A percentile compares a stretch with the other conserved stretches of the same genome.
Conservation (phyloP, 2,113 vertebrate genomes). For the Bos javanicus region DNA sequence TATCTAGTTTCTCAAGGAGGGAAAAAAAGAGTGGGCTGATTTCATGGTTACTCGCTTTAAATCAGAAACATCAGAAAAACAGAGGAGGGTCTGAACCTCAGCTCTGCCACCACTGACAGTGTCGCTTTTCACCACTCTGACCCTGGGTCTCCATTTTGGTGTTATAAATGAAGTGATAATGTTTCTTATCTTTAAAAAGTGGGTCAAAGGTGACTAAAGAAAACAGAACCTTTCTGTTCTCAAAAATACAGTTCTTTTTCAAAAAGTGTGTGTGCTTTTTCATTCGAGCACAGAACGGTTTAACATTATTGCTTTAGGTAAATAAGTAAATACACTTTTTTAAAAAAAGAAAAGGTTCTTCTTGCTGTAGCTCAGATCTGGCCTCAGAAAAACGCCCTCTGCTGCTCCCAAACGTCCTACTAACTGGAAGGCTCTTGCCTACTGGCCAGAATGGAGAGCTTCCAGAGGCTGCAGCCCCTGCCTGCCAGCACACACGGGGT, state of each 20-base stretch:
- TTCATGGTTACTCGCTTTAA: not conserved
- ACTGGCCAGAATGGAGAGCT: not conserved
- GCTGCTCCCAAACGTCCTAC: not conserved
- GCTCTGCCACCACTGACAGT: not conserved
- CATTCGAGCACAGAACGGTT: not conserved
- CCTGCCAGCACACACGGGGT: fast-evolving
- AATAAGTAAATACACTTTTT: not conserved
- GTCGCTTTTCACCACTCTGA: not conserved
- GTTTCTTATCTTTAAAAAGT: not conserved
- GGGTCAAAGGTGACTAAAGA: not conserved
- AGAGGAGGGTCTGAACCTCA: not conserved
- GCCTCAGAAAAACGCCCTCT: not conserved
- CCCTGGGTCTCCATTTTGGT: not conserved
- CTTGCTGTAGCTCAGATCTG: not conserved
- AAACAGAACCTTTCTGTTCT: not conserved
- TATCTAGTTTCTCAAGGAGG: not conserved
- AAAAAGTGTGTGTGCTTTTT: not conserved
- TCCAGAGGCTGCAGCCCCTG: not conserved
- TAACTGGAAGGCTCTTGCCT: not conserved
- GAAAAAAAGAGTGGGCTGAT: not conserved
- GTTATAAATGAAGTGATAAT: not conserved
- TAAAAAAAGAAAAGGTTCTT: not conserved
- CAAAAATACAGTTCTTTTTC: not conserved
- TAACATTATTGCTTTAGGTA: not conserved
- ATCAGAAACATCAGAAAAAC: not conserved